Evolutionary conservation across 2,797 vertebrate species (phyloP), one percentile per base, ranked within the genome.

Genomic region (Crocodylus rhombifer): DNA sequence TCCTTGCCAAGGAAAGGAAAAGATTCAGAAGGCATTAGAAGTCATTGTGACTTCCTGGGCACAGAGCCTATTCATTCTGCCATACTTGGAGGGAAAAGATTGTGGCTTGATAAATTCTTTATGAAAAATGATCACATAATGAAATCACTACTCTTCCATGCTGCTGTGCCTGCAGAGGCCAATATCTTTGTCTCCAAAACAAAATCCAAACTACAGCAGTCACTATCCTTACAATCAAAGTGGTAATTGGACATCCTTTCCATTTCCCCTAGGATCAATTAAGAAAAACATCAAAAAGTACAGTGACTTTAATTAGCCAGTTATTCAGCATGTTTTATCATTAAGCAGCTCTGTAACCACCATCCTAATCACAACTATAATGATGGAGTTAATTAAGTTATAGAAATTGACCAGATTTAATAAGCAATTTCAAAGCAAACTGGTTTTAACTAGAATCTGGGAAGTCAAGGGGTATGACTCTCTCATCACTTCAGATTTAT

Each of bases 281-380:
- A 97, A 91, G 77, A 86, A 94, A 96, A 96, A 61, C 61, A 96
- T 93, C 87, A 91, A 88, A 86, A 97, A 97, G 65, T 90, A 82
- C 90, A 95, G 77, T 94, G 86, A 93, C 91, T 97, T 97, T 97
- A 97, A 97, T 97, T 97, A 98, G 91, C 42, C 81, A 78, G 80
- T 91, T 96, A 91, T 92, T 92, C 86, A 93, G 69, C 61, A 6
- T 83, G 62, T 67, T 95, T 95, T 69, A 84, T 94, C 94, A 95
- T 97, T 95, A 96, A 93, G 51, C n/a, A 95, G 74, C 88, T 96
- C 57, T 79, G 26, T 76, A 92, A 88, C 81, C 76, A 93, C 74
- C 62, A 76, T 67, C 87, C 65, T 95, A 84, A 94, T 96, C 90
- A 91, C 42, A 86, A 81, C 76, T 80, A 89, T 89, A 91, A 95